Base-by-base conservation (phyloP, 2,797 vertebrate genomes). In the Takifugu rubripes region DNA sequence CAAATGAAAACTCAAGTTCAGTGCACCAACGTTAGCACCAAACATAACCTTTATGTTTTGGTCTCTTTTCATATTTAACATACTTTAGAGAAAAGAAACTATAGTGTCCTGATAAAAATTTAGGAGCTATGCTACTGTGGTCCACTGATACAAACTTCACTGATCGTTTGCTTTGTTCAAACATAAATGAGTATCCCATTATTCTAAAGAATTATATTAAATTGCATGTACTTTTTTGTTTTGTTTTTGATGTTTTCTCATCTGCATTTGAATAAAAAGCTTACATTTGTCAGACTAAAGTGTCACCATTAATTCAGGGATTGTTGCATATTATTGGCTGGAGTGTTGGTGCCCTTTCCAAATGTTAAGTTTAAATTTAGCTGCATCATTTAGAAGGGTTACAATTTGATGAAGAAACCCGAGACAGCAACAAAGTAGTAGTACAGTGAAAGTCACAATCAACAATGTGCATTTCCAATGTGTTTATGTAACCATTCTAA, bases 311-410 rank as follows among this genome's bases (percentile, higher is more conserved):
- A 50, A 42, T 48, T 42, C 4, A 42, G 64, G 44, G 17, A 56
- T 59, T 44, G 12, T 36, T 36, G 3, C 11, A 11, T 12, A 36
- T 36, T 36, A 12, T 36, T 36, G 33, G 33, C 33, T 36, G 21
- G 24, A 61, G 68, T 36, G 29, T 61, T 88, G 78, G 59, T 88
- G 80, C 66, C 82, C 84, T 87, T 88, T 88, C 17, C 67, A 61
- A 77, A 59, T 26, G 47, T 75, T 68, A 56, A 44, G 50, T 42
- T 56, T 86, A 89, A 85, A 74, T 88, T 85, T 90, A 88, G 84
- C 79, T 61, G 29, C 60, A 74, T 58, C 67, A 50, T 78, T 73
- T 44, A 62, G 50, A 59, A 55, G 58, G 17, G 77, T 74, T 58
- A 75, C 17, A 76, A 80, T 77, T 21, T 21, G 67, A 59, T 61